Percentiles rank a stretch among this genome's conserved stretches.
phyloP scores from a whole-genome alignment of 2,113 vertebrate genomes.

The Gymnocephalus cernua region DNA sequence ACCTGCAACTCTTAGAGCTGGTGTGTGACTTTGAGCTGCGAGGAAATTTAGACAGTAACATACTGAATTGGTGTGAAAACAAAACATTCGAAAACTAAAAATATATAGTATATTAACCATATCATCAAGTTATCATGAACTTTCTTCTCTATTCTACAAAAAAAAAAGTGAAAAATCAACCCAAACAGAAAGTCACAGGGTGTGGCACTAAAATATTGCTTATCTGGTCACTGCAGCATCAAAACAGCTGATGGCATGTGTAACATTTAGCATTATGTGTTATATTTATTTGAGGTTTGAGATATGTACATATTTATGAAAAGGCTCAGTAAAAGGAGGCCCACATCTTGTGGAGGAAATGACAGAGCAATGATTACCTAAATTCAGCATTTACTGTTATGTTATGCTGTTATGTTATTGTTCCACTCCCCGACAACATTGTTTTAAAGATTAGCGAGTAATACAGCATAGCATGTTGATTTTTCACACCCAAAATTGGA shows the following conservation, averaged over 20 bases:
- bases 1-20: constrained; percentile 80
- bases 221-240: neutral
- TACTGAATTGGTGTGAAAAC: constrained; percentile 54
- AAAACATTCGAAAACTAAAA: constrained; percentile 59
- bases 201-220: neutral
- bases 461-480: neutral
- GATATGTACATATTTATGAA: neutral
- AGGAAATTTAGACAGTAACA: constrained; percentile 59
- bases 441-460: neutral
- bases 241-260: neutral
- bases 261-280: neutral
- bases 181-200: neutral
- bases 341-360: neutral
- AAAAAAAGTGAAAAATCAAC: constrained; percentile 15
- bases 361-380: neutral
- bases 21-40: constrained; percentile 70
- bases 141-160: neutral
- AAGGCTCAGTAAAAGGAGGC: neutral
- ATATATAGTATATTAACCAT: constrained; percentile 2
- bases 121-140: neutral
- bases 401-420: neutral
- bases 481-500: neutral
- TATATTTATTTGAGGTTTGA: neutral
- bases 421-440: neutral
- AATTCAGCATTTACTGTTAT: neutral